These are phyloP conservation scores for Brachionichthys hirsutus DNA, from an alignment of 2,113 vertebrate species.

Conservation along the genomic window DNA sequence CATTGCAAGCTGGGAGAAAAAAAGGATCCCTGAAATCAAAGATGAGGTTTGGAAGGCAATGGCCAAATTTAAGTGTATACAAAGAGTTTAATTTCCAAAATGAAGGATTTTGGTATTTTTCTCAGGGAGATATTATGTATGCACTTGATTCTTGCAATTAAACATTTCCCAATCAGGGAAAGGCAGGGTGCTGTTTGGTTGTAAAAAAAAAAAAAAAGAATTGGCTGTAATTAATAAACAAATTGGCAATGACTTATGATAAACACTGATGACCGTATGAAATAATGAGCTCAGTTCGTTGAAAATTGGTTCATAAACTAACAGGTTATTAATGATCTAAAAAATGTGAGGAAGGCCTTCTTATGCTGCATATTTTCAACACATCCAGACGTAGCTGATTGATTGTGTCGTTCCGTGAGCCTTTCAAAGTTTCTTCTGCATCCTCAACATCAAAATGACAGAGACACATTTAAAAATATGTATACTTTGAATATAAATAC, in stretches of 20 bases:
- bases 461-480: too few species aligned
- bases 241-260: conserved; percentile 1
- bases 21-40: conserved; percentile 2
- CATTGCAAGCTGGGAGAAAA: conserved; percentile 3
- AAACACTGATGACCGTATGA: not conserved
- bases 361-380: not conserved
- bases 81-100: conserved; percentile 31
- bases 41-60: conserved; percentile 14
- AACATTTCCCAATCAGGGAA: conserved; percentile 9
- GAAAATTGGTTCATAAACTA: conserved; percentile 10
- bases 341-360: too few species aligned
- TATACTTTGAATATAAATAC: conserved; percentile 28
- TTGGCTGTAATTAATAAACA: conserved; percentile 6
- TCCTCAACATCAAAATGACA: too few species aligned
- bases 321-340: conserved; percentile 1
- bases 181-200: not conserved
- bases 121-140: conserved; percentile 13
- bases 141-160: conserved; percentile 1
- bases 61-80: conserved; percentile 19
- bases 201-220: too few species aligned
- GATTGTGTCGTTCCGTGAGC: not conserved
- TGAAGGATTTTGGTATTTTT: conserved; percentile 7
- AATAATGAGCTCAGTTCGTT: conserved; percentile 26
- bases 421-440: conserved; percentile 1
- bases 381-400: not conserved